These are phyloP conservation scores for Rutpela maculata DNA, from an alignment of 2,888 invertebrate species.

Conservation along the genomic window DNA sequence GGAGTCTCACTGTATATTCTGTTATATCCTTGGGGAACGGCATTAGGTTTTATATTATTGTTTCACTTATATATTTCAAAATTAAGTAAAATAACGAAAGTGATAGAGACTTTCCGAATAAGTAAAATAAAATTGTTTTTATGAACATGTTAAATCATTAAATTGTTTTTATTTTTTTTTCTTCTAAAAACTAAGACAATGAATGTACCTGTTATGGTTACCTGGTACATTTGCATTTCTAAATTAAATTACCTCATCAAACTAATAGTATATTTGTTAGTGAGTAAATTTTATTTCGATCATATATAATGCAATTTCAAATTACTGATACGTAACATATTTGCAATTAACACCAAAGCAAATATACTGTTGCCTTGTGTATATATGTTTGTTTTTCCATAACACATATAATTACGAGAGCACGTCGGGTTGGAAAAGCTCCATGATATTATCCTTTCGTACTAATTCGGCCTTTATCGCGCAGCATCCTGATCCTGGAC, in stretches of 20 bases:
- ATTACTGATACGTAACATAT: conserved; percentile 17
- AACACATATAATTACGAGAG: conserved; percentile 37
- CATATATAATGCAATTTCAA: conserved; percentile 4
- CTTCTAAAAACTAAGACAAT: too few species aligned
- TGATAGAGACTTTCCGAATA: too few species aligned
- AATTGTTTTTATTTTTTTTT: too few species aligned
- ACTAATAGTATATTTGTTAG: neutral
- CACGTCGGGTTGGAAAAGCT: conserved; percentile 29
- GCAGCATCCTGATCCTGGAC: conserved; percentile 66
- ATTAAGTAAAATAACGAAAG: too few species aligned
- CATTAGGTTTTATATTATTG: too few species aligned
- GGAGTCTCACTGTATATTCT: too few species aligned
- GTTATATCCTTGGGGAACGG: too few species aligned
- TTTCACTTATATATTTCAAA: too few species aligned
- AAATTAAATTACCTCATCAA: neutral
- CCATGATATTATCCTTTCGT: conserved; percentile 58
- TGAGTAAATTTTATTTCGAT: neutral
- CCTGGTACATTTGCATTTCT: too few species aligned
- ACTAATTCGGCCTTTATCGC: conserved; percentile 52
- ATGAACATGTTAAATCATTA: too few species aligned
- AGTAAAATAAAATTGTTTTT: too few species aligned
- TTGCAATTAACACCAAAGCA: conserved; percentile 16
- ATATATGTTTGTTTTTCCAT: conserved; percentile 34
- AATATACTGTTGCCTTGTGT: conserved; percentile 31
- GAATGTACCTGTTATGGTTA: too few species aligned